Evolutionary conservation across 2,888 invertebrate genomes (phyloP), one percentile per base, ranked within the genome.

Genomic region (Axea sp.): DNA sequence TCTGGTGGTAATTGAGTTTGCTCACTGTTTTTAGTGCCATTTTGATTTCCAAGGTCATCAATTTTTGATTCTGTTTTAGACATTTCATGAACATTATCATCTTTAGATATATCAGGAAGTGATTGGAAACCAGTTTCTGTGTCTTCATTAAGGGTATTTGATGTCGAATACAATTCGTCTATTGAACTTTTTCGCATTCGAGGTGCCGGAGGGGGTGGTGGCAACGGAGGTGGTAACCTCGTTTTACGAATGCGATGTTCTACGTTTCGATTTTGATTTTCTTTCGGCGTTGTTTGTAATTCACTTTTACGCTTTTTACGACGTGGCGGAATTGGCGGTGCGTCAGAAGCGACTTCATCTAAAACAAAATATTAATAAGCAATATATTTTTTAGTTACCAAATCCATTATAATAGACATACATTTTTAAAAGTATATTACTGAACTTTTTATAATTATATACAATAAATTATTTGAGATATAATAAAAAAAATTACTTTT

Each of bases 301-400:
- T 76, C 73, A 9, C 28, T 69, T 76, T 81, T 85, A 26, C 79
- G 81, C 78, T 81, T 86, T 57, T 79, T 83, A 53, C 86, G 83
- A 53, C 86, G 84, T 35, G 86, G 87, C 47, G 87, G 87, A 45
- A 87, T 81, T 15, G 87, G 86, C 57, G 87, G 87, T 30, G 82
- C 60, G 49, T 59, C 41, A 30, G 57, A 47, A 51, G 75, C 73
- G 45, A 75, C 68, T 64, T 79, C 78, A 77, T 80, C 84, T 83
- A 78, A 26, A 79, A 81, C 3, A 35, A 37, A 75, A n/a, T n/a
- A n/a, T n/a, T n/a, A n/a, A n/a, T n/a, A n/a, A n/a, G n/a, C n/a
- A n/a, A n/a, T n/a, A n/a, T n/a, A n/a, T n/a, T n/a, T n/a, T n/a
- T n/a, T n/a, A n/a, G n/a, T n/a, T n/a, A n/a, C n/a, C n/a, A n/a